Base-by-base conservation (phyloP, 2,797 vertebrate genomes). In the Thripadectes ignobilis region DNA sequence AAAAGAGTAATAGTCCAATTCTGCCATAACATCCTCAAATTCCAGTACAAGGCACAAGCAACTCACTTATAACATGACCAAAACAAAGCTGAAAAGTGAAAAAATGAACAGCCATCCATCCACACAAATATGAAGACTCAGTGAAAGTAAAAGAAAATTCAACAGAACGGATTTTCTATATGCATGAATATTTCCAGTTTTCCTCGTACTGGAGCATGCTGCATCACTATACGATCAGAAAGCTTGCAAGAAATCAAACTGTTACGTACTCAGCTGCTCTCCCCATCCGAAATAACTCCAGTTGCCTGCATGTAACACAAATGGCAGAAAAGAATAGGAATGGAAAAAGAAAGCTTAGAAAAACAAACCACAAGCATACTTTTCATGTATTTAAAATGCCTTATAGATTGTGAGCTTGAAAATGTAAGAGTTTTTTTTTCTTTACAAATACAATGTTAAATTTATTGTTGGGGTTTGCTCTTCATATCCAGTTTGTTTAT, bases 211-310 rank as follows among this genome's bases (percentile, higher is more conserved):
- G 85, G 91, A 98, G 91, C 98, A 98, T 97, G 98, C 97, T 97
- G 95, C 96, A 94, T 83, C 22, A 45, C 30, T 88, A 63, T 66
- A 96, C 62, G 4, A 96, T 68, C 45, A 93, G 83, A 85, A 97
- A 96, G 97, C 97, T 97, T 93, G 95, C 94, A 97, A 97, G 96
- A 95, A 97, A 96, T 95, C 86, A 89, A 97, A 97, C 91, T 90
- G 97, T 98, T 99, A 99, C 99, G 98, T 99, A 99, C 99, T 99
- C 97, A 98, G 98, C 93, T 98, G 98, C 89, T 99, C 98, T 97
- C 98, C 98, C 99, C 99, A 99, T 99, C 99, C 99, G 98, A 99
- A 99, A 99, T 99, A 99, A 97, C 97, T 98, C 98, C 98, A 98
- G 98, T 98, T 99, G 99, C 99, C 99, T 99, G 99, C 97, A 98